A percentile compares a stretch with the other conserved stretches of the same genome.
These are phyloP conservation scores for Keiferia lycopersicella DNA, from an alignment of 2,888 invertebrate species.

Conservation along the genomic window DNA sequence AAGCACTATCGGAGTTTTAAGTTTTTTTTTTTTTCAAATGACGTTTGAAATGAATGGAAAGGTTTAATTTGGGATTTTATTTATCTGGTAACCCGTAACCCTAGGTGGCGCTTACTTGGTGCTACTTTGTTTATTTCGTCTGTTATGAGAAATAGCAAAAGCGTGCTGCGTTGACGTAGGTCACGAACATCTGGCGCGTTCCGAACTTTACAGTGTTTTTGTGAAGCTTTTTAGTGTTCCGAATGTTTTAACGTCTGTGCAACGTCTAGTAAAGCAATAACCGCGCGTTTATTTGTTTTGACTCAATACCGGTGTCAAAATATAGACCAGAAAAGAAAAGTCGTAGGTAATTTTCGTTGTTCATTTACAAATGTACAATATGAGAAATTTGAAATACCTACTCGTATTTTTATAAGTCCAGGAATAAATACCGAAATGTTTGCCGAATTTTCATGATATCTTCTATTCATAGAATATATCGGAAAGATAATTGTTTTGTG, in stretches of 20 bases:
- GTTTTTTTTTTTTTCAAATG: too few relatives aligned
- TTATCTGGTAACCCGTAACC: too few relatives aligned
- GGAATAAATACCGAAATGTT: too few relatives aligned
- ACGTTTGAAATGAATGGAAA: too few relatives aligned
- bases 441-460: too few relatives aligned
- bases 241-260: constrained; percentile 34
- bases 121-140: constrained; percentile 37
- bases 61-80: too few relatives aligned
- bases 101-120: constrained; percentile 28
- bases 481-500: too few relatives aligned
- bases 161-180: constrained; percentile 59
- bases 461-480: too few relatives aligned
- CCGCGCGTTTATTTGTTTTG: constrained; percentile 16
- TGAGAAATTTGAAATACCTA: too few relatives aligned
- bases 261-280: constrained; percentile 32
- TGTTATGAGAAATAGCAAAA: constrained; percentile 29
- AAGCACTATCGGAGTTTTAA: too few relatives aligned
- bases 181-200: constrained; percentile 64
- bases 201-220: constrained; percentile 31
- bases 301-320: constrained; percentile 6
- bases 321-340: background rate
- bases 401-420: too few relatives aligned
- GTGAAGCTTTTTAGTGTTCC: constrained; percentile 36
- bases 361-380: too few relatives aligned
- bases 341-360: background rate